These are phyloP conservation scores for Zosterops japonicus DNA, from an alignment of 2,113 vertebrate species.

Conservation along the genomic window DNA sequence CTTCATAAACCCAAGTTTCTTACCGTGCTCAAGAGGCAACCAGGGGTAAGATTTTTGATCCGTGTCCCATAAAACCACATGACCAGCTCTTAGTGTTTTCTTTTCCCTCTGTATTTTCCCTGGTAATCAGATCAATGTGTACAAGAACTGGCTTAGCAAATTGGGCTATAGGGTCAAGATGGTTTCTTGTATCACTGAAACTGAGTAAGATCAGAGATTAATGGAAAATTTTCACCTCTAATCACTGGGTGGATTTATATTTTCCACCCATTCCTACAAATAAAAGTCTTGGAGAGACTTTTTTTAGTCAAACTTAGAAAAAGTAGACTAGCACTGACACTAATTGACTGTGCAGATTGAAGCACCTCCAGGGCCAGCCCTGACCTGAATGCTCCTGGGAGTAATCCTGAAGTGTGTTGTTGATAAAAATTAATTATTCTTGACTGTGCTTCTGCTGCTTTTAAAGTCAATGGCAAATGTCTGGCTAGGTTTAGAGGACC, in stretches of 20 bases:
- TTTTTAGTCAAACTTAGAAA: not conserved
- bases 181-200: not conserved
- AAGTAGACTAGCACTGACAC: not conserved
- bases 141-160: slow-evolving; percentile 13
- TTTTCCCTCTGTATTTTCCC: slow-evolving; percentile 16
- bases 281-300: not conserved
- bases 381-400: not conserved
- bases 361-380: not conserved
- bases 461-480: not conserved
- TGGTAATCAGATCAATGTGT: slow-evolving; percentile 27
- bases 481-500: not conserved
- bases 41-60: not conserved
- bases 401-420: not conserved
- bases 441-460: not conserved
- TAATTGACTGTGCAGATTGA: not conserved
- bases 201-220: not conserved
- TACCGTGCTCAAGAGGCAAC: not conserved
- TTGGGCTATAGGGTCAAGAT: not conserved
- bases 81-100: not conserved
- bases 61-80: not conserved
- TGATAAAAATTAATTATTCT: not conserved
- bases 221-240: slow-evolving; percentile 33
- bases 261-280: not conserved
- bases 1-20: not conserved
- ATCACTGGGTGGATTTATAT: not conserved